A percentile compares a stretch with the other conserved stretches of the same genome.
These are phyloP conservation scores for Serranus cabrilla DNA, from an alignment of 2,797 vertebrate genomes.

Conservation along the genomic window DNA sequence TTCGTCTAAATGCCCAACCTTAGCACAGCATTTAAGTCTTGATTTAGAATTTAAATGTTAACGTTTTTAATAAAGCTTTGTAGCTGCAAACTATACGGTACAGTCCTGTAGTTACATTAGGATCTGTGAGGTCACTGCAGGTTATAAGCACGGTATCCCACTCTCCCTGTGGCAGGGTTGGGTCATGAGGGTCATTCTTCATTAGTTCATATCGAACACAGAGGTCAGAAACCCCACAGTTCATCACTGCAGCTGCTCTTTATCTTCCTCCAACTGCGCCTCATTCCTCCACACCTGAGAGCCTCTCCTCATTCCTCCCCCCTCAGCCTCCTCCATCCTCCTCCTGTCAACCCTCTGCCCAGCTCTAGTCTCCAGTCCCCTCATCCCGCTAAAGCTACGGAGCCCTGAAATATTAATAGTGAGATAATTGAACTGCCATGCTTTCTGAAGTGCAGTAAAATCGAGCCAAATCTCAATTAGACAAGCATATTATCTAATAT, in stretches of 20 bases:
- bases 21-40: too few species aligned
- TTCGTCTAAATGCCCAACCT: too few species aligned
- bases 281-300: constrained; percentile 46
- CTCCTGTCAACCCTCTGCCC: constrained; percentile 27
- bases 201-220: constrained; percentile 64
- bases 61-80: too few species aligned
- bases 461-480: constrained; percentile 78
- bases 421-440: constrained; percentile 77
- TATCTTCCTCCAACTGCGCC: constrained; percentile 37
- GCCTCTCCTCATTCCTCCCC: constrained; percentile 19
- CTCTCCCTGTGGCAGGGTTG: constrained; percentile 37
- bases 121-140: constrained; percentile 24
- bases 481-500: constrained; percentile 77
- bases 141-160: constrained; percentile 18
- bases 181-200: constrained; percentile 71
- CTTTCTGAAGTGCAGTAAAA: constrained; percentile 68
- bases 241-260: constrained; percentile 60
- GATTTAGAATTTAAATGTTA: too few species aligned
- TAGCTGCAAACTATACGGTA: too few species aligned
- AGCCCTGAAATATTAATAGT: constrained; percentile 77
- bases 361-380: constrained; percentile 21
- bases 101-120: background rate
- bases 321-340: constrained; percentile 24
- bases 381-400: constrained; percentile 31
- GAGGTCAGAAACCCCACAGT: constrained; percentile 65